Percentiles rank a stretch among this genome's conserved stretches.
phyloP scores from a whole-genome alignment of 1,140 invertebrate species.

The Capitella teleta region DNA sequence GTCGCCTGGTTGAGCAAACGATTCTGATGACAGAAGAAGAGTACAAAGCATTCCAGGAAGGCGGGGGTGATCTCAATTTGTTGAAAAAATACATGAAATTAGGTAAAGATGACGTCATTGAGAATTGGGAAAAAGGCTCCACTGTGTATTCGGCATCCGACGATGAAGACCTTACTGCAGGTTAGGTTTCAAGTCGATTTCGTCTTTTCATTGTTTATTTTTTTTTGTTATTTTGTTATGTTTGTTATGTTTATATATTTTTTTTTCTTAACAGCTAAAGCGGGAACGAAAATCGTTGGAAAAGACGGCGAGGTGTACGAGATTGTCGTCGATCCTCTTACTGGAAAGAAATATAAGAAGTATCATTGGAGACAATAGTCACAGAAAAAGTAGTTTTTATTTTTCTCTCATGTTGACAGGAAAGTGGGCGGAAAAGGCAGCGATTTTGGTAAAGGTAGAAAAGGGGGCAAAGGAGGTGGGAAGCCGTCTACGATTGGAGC shows the following conservation, averaged over 20 bases:
- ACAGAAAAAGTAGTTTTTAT: background rate
- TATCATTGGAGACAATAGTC: conserved; percentile 16
- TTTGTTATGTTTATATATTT: background rate
- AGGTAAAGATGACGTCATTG: conserved; percentile 32
- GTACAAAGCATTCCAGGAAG: conserved; percentile 28
- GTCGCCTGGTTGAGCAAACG: conserved; percentile 34
- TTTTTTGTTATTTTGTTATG: background rate
- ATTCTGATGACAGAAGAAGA: conserved; percentile 38
- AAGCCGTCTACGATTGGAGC: background rate
- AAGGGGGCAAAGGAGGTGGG: background rate
- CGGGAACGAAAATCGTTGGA: conserved; percentile 26
- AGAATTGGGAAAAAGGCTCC: conserved; percentile 38
- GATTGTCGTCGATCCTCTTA: conserved; percentile 33
- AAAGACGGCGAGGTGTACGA: conserved; percentile 36
- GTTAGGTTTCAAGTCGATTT: too few relatives aligned
- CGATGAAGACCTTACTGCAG: too few relatives aligned
- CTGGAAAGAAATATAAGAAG: conserved; percentile 41
- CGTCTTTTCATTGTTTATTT: background rate
- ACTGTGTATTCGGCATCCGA: conserved; percentile 34
- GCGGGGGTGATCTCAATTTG: conserved; percentile 32
- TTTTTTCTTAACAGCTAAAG: conserved; percentile 21
- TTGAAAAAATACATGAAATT: conserved; percentile 34
- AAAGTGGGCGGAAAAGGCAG: background rate
- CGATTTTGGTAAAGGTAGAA: background rate
- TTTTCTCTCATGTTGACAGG: background rate